Base-by-base conservation (phyloP, 2,797 vertebrate genomes). In the Loris lydekkerianus region DNA sequence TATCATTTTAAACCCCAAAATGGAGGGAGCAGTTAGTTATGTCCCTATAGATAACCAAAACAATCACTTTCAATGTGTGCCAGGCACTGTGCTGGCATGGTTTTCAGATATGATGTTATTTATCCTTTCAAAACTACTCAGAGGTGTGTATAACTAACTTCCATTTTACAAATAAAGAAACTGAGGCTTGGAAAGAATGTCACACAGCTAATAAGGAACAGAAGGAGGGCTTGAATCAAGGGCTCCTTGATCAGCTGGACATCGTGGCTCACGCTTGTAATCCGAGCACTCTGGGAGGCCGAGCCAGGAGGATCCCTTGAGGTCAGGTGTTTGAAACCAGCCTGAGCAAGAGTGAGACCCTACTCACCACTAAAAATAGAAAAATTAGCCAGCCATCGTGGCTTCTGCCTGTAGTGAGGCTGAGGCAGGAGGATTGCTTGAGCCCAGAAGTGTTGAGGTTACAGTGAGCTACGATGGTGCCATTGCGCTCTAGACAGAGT, bases 161-260 rank as follows among this genome's bases (percentile, higher is more conserved):
- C 58, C 29, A 56, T 34, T 86, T 89, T 77, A 83, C 43, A 87
- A 61, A 85, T 69, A 82, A 65, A 75, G 75, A 89, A 56, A 94
- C 65, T 25, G 58, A 92, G 31, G 40, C 31, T 85, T 87, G 58
- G 76, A 78, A 93, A 94, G 15, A 78, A 6, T 60, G n/a, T 15
- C 77, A 56, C 72, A 67, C 21, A 14, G 43, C 56, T 95, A 61
- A 89, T 61, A 53, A 84, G 43, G 43, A 63, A 20, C 7, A 90
- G 67, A 82, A 73, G 18, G 40, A 67, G 46, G 76, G 21, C 53
- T 67, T 87, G 67, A 85, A 34, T 87, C 53, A 53, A 87, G 56
- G 27, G 34, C 72, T 82, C 94, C 92, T 67, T 69, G 46, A 49
- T 20, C 43, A n/a, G 65, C 31, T 3, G 1, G 31, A n/a, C 31